Percentiles rank a stretch among this genome's conserved stretches.
Evolutionary conservation across 2,113 vertebrate genomes (phyloP).

Genomic region (Neodon shergylaensis): DNA sequence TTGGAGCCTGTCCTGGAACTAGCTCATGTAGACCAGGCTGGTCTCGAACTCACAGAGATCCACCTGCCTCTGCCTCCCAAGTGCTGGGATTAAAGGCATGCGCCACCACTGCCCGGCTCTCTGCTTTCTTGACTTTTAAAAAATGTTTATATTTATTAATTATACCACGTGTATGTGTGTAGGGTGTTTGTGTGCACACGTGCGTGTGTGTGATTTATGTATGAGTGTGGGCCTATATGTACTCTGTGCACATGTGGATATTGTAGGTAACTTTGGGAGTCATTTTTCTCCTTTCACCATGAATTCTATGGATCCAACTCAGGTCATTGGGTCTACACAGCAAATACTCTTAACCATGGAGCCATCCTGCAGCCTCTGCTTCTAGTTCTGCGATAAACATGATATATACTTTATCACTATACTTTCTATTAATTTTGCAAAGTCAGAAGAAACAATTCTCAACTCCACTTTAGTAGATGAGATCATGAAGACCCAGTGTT

Average conservation of each 20-base stretch:
- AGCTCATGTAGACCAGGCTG: too few relatives aligned
- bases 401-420: neutral
- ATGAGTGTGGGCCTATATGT: too few relatives aligned
- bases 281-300: neutral
- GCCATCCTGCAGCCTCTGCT: neutral
- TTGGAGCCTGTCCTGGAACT: too few relatives aligned
- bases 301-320: too few relatives aligned
- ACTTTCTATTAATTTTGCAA: neutral
- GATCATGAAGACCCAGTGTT: neutral
- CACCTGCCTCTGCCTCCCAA: too few relatives aligned
- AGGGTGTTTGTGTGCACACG: neutral
- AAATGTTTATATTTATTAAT: neutral
- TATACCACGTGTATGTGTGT: neutral
- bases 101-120: too few relatives aligned
- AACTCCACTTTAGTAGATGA: neutral
- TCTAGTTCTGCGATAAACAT: neutral
- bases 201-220: neutral
- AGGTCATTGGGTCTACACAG: too few relatives aligned
- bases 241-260: neutral
- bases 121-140: neutral
- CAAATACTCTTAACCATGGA: neutral
- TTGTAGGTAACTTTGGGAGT: neutral
- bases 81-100: too few relatives aligned
- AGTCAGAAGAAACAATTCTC: neutral
- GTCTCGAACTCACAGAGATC: too few relatives aligned